Evolutionary conservation across 2,888 invertebrate genomes (phyloP).

Genomic region (Patella ulyssiponensis): DNA sequence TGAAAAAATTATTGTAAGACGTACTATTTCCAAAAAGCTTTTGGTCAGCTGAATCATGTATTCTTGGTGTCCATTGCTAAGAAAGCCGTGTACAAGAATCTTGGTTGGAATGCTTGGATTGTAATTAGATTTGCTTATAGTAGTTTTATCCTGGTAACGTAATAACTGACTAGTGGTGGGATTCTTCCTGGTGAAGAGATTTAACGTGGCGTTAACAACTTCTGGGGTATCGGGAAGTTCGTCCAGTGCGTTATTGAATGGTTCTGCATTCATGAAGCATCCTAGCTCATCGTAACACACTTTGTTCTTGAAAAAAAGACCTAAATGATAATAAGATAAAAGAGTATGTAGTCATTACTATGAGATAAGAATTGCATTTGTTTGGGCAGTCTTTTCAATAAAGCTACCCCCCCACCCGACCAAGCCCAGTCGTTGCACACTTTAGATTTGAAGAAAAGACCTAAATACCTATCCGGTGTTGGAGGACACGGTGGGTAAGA

Average conservation of each 20-base stretch:
- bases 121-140: conserved; percentile 82
- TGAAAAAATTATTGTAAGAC: conserved; percentile 49
- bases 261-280: conserved; percentile 50
- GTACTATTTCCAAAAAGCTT: conserved; percentile 88
- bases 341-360: too few species aligned
- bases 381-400: too few species aligned
- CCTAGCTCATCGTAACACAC: conserved; percentile 59
- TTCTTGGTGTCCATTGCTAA: conserved; percentile 83
- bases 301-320: conserved; percentile 23
- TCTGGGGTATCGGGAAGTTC: conserved; percentile 50
- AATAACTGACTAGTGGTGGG: conserved; percentile 68
- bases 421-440: too few species aligned
- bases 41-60: conserved; percentile 95
- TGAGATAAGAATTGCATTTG: too few species aligned
- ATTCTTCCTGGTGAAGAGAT: conserved; percentile 77
- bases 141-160: conserved; percentile 77
- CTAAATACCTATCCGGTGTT: too few species aligned
- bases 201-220: conserved; percentile 80
- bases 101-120: conserved; percentile 86
- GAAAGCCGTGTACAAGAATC: conserved; percentile 93
- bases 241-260: conserved; percentile 49
- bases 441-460: too few species aligned
- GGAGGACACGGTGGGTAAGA: too few species aligned
- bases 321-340: neutral
- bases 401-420: too few species aligned